These are phyloP conservation scores for Gymnobelideus leadbeateri DNA, from an alignment of 2,113 vertebrate genomes.

Conservation along the genomic window DNA sequence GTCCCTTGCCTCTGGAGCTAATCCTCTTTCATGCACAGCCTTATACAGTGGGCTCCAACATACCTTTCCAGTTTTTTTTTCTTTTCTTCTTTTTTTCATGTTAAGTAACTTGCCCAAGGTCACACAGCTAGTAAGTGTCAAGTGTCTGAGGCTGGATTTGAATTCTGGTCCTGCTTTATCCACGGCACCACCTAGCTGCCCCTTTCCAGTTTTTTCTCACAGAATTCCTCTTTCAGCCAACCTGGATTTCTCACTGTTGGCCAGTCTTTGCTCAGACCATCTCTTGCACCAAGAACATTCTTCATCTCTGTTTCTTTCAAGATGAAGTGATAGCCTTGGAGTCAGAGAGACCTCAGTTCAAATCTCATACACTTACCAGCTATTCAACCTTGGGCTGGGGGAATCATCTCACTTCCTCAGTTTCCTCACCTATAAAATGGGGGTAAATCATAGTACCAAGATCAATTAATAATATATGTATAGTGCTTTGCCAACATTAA, in stretches of 20 bases:
- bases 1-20: not conserved
- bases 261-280: not conserved
- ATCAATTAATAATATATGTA: not conserved
- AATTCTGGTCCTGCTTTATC: no score
- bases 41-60: not conserved
- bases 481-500: not conserved
- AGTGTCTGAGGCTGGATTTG: no score
- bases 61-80: not conserved
- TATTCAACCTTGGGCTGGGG: not conserved
- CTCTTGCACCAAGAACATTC: not conserved
- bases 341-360: not conserved
- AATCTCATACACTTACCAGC: not conserved
- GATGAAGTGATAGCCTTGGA: not conserved
- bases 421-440: not conserved
- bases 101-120: no score
- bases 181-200: no score
- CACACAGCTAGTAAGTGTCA: no score
- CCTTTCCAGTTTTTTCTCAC: not conserved
- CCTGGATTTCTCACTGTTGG: not conserved
- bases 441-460: not conserved
- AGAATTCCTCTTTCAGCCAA: not conserved
- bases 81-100: no score
- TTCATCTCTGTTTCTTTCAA: not conserved
- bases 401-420: not conserved
- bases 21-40: not conserved